A percentile compares a stretch with the other conserved stretches of the same genome.
These are phyloP conservation scores for Onthophagus sagittarius DNA, from an alignment of 2,888 invertebrate genomes.

Conservation along the genomic window DNA sequence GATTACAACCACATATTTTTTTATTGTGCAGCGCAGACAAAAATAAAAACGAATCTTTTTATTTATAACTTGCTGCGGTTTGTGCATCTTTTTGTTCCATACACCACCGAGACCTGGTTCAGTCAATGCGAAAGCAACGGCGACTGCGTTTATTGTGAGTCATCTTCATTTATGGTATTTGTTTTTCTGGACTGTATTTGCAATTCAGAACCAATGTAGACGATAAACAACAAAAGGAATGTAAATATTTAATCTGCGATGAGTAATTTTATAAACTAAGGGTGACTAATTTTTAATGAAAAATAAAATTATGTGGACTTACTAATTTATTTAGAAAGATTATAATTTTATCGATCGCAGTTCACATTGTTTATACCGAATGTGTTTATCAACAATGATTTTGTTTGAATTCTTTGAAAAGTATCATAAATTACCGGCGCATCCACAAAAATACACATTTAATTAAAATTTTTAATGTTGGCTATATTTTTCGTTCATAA, in stretches of 20 bases:
- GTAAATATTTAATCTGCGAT: not conserved
- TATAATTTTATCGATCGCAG: not conserved
- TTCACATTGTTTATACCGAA: not conserved
- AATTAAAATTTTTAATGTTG: too few relatives aligned
- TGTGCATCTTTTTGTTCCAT: not conserved
- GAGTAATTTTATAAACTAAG: not conserved
- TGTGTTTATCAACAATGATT: too few relatives aligned
- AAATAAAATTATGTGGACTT: not conserved
- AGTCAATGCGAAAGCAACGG: too few relatives aligned
- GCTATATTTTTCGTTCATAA: too few relatives aligned
- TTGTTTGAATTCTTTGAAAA: too few relatives aligned
- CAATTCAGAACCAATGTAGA: not conserved
- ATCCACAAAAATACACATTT: too few relatives aligned
- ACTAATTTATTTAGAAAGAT: too few relatives aligned
- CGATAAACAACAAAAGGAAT: not conserved
- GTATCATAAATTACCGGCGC: too few relatives aligned
- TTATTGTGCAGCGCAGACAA: not conserved
- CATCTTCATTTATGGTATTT: not conserved
- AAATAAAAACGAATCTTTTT: not conserved
- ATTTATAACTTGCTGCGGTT: not conserved
- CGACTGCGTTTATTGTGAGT: not conserved
- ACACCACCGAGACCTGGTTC: not conserved
- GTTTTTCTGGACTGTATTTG: not conserved
- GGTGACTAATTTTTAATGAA: not conserved
- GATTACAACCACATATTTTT: not conserved